These are phyloP conservation scores for Dioctria linearis DNA, from an alignment of 2,888 invertebrate species.

Conservation along the genomic window DNA sequence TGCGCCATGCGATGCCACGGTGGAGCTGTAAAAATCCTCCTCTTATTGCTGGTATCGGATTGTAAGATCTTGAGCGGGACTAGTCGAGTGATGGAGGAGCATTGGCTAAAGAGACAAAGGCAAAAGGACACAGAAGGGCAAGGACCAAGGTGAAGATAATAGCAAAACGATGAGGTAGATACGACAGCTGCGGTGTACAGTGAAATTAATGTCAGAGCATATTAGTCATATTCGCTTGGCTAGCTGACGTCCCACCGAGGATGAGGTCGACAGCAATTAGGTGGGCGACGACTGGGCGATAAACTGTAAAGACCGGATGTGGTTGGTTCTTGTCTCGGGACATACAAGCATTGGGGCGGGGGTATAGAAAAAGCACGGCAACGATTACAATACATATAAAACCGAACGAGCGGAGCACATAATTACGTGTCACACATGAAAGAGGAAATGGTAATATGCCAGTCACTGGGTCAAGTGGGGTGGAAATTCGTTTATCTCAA, in stretches of 20 bases:
- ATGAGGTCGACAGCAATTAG: neutral
- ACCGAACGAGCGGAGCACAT: neutral
- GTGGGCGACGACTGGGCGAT: neutral
- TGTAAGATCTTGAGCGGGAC: too few relatives aligned
- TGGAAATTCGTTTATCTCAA: too few relatives aligned
- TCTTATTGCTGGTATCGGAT: too few relatives aligned
- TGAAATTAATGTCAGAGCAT: conserved; percentile 2
- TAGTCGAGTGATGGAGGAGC: neutral
- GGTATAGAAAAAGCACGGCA: neutral
- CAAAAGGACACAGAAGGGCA: conserved; percentile 1
- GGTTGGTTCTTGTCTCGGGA: too few relatives aligned
- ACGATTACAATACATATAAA: neutral
- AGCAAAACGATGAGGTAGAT: neutral
- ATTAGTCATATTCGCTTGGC: conserved; percentile 7
- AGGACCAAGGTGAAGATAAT: conserved; percentile 1
- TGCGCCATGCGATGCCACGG: too few relatives aligned
- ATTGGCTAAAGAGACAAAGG: neutral
- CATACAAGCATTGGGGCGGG: too few relatives aligned
- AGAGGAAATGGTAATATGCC: neutral
- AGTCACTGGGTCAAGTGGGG: too few relatives aligned
- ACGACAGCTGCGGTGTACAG: conserved; percentile 5
- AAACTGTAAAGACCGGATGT: neutral
- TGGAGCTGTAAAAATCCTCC: too few relatives aligned
- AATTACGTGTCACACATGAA: neutral
- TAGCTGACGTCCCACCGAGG: neutral